These are phyloP conservation scores for Seira musarum DNA, from an alignment of 2,888 invertebrate species.

Conservation along the genomic window DNA sequence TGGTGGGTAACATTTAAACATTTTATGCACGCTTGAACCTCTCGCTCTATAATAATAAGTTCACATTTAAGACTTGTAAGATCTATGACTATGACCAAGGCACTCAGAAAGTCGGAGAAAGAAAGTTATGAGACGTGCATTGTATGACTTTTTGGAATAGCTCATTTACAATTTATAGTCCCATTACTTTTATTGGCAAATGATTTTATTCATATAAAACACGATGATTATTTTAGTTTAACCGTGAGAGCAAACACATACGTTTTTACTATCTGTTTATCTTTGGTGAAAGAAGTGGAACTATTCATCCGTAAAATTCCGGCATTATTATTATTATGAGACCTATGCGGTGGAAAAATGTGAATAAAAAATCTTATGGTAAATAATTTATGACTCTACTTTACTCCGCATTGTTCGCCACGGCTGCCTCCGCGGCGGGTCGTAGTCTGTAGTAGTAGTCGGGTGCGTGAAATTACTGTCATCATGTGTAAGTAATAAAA, in stretches of 20 bases:
- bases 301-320: too few relatives aligned
- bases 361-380: background rate
- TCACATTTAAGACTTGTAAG: too few relatives aligned
- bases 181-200: slow-evolving; percentile 56
- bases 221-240: slow-evolving; percentile 29
- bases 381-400: background rate
- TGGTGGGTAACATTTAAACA: too few relatives aligned
- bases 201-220: slow-evolving; percentile 49
- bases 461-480: slow-evolving; percentile 30
- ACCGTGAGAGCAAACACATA: background rate
- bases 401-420: background rate
- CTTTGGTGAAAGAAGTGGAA: background rate
- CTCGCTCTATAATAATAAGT: too few relatives aligned
- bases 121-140: slow-evolving; percentile 17
- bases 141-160: slow-evolving; percentile 56
- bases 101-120: too few relatives aligned
- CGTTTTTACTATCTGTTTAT: background rate
- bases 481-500: slow-evolving; percentile 1
- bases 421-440: background rate
- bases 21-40: too few relatives aligned
- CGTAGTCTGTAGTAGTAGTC: background rate
- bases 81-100: too few relatives aligned
- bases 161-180: slow-evolving; percentile 56
- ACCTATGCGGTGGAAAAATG: background rate
- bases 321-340: background rate